Conservation (phyloP, 2,888 invertebrate genomes). For the Steinernema scapterisci region DNA sequence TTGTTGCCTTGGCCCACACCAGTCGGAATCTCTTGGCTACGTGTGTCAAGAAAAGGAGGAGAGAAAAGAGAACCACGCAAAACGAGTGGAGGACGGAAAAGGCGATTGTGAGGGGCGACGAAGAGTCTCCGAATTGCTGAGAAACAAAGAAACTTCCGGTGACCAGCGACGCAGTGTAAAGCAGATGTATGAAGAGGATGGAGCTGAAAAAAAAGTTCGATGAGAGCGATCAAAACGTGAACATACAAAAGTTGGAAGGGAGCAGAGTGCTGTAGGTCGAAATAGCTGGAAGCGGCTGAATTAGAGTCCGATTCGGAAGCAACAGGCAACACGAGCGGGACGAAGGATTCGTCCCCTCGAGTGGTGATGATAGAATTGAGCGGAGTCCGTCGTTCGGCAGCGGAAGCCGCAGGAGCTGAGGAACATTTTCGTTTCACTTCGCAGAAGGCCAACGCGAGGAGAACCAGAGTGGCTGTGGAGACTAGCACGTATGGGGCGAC, state of each 20-base stretch:
- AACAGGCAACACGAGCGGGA: constrained; percentile 8
- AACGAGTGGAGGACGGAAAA: neutral
- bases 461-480: neutral
- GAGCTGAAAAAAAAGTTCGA: neutral
- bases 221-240: neutral
- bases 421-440: too few species aligned
- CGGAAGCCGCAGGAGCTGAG: neutral
- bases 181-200: neutral
- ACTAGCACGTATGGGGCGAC: neutral
- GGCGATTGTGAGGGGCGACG: neutral
- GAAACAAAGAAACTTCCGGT: neutral
- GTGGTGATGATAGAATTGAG: constrained; percentile 1
- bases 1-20: neutral
- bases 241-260: neutral
- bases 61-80: neutral
- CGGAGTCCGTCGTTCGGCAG: neutral
- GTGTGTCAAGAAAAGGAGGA: neutral
- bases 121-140: neutral
- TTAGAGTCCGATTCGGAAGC: neutral
- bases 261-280: neutral
- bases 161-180: neutral
- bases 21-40: neutral
- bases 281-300: neutral
- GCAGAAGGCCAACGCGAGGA: neutral
- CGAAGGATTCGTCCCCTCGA: neutral